Evolutionary conservation across 2,113 vertebrate species (phyloP).

Genomic region (Capreolus pygargus): DNA sequence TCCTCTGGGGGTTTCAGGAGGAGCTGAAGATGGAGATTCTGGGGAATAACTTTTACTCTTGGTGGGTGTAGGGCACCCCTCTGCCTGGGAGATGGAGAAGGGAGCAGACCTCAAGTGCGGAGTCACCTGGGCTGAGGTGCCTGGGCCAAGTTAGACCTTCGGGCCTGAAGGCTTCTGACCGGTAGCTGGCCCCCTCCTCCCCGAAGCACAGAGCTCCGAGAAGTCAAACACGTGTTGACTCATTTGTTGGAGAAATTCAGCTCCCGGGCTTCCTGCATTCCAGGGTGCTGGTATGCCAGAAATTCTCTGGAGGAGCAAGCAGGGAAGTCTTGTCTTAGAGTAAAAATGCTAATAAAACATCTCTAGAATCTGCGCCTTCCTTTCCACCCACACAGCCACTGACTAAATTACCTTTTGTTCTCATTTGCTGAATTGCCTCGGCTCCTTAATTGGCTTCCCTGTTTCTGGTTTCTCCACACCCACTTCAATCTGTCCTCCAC

Average conservation of each 20-base stretch:
- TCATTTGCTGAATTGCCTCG: conserved; percentile 7
- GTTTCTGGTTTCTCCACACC: conserved; percentile 48
- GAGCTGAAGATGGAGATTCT: not conserved
- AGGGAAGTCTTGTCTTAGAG: conserved; percentile 56
- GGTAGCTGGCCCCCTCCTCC: not conserved
- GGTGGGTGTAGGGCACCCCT: not conserved
- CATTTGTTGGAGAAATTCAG: not conserved
- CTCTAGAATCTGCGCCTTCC: conserved; percentile 42
- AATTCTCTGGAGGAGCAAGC: conserved; percentile 35
- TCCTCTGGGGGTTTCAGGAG: not conserved
- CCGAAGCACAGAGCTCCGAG: not conserved
- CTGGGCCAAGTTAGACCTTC: not conserved
- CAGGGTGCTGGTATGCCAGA: conserved; percentile 51
- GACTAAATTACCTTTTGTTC: conserved; percentile 65
- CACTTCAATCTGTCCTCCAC: conserved; percentile 59
- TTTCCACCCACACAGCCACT: conserved; percentile 35
- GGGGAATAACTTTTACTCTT: not conserved
- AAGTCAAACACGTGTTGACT: not conserved
- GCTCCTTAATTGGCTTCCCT: conserved; percentile 59
- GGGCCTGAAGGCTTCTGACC: not conserved
- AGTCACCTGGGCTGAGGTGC: not conserved
- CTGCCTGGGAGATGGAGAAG: not conserved
- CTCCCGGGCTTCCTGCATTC: conserved; percentile 50
- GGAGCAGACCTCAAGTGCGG: not conserved
- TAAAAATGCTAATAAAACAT: conserved; percentile 59